Base-by-base conservation (phyloP, 1,140 invertebrate genomes). In the Mesaphorura yosii region DNA sequence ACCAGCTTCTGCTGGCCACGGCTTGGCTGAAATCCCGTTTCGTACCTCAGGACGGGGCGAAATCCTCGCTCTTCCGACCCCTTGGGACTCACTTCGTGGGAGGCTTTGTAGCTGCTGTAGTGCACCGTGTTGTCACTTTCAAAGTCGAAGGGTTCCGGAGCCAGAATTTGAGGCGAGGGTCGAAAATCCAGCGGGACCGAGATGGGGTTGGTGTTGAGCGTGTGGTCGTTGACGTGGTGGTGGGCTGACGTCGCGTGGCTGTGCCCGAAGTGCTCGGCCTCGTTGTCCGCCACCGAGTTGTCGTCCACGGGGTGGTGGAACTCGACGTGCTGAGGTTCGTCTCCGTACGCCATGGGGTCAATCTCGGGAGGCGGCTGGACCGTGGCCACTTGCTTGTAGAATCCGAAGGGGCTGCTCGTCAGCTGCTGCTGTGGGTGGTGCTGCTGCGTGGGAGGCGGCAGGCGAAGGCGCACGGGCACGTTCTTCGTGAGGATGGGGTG, bases 401-500 rank as follows among this genome's bases (percentile, higher is more conserved):
- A n/a, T n/a, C n/a, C n/a, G n/a, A n/a, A n/a, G n/a, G 10, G 10
- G n/a, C n/a, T 34, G 10, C n/a, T 34, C 10, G 10, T 34, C 28
- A 34, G 31, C 1, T 34, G 28, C 10, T 19, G 19, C 25, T 34
- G 53, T 38, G 45, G 37, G 12, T 25, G 22, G 17, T 48, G 37
- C 15, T 47, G 39, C 15, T 39, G 48, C 1, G 34, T 14, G 14
- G 31, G 20, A 40, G 41, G 26, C 10, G 26, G 37, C 7, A 7
- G 38, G 19, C 44, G 38, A 20, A 23, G 3, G 17, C 5, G 7
- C 6, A 49, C 49, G 34, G 20, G 45, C 4, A 26, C 25, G 7
- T 17, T 29, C 2, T 34, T n/a, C 7, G 22, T 29, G 22, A 22
- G 44, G 26, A 55, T 40, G 22, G 58, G 53, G 29, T 56, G 53